Base-by-base conservation (phyloP, 2,888 invertebrate genomes). In the Thereva unica region DNA sequence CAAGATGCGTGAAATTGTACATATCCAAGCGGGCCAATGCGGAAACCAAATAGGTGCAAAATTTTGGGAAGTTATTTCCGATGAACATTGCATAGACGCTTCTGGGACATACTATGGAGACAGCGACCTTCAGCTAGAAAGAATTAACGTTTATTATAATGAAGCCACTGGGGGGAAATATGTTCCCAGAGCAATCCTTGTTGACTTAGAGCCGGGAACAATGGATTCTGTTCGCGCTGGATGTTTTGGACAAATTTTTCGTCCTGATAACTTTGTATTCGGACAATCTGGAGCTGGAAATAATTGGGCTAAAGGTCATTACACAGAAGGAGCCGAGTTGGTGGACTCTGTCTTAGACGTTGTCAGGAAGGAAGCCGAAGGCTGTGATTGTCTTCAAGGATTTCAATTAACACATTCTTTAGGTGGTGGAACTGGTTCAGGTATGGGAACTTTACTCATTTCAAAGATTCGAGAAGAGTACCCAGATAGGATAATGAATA, bases 181-280 rank as follows among this genome's bases (percentile, higher is more conserved):
- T 82, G 96, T 97, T 68, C 96, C 96, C 8, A 86, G 96, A 71
- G 95, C 95, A 75, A 90, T 97, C 78, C 86, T 97, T 68, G 92
- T 97, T 71, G 97, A 97, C 79, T 83, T 97, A 78, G 97, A 97
- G 82, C 97, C 97, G 54, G 97, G 97, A 72, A 97, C 96, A 74
- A 97, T 97, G 96, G 97, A 97, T 83, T 93, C 95, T 0, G 95
- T 97, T 70, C 87, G 96, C 71, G 93, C 95, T 1, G 95, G 96
- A 67, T 93, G 95, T 9, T 96, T 93, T 82, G 95, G 87, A 80
- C 95, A 95, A 80, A 91, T 97, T 76, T 96, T 95, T 85, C 84
- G 95, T 71, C 96, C 96, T 12, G 95, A 97, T 83, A 97, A 97
- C 84, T 97, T 95, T 80, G 93, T 96, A 35, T 96, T 95, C 80